Conservation (phyloP, 1,140 invertebrate species). For the Neodiprion pinetum region DNA sequence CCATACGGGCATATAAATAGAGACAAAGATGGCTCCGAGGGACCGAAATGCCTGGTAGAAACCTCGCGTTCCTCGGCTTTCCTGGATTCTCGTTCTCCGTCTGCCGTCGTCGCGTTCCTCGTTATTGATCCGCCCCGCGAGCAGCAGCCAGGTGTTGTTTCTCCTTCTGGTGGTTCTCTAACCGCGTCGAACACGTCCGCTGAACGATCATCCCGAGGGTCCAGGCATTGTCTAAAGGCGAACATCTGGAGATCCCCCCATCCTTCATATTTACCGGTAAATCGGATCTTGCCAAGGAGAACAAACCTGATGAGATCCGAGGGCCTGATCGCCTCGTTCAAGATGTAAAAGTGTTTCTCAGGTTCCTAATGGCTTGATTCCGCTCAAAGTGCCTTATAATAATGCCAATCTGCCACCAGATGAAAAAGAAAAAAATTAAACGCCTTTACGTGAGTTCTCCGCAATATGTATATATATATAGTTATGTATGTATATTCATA, state of each 20-base stretch:
- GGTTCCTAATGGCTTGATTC: background rate
- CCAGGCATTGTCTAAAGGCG: too few relatives aligned
- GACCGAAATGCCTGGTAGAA: slow-evolving; percentile 1
- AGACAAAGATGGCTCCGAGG: slow-evolving; percentile 1
- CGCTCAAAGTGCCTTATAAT: too few relatives aligned
- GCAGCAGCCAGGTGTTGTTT: background rate
- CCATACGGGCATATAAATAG: background rate
- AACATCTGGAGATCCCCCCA: too few relatives aligned
- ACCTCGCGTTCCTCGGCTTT: background rate
- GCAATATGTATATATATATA: too few relatives aligned
- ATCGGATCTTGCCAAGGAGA: too few relatives aligned
- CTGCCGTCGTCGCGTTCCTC: background rate
- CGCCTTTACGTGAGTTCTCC: too few relatives aligned
- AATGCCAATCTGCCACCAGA: too few relatives aligned
- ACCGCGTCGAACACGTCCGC: background rate
- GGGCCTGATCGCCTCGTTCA: background rate
- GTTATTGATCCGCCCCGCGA: slow-evolving; percentile 3
- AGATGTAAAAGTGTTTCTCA: background rate
- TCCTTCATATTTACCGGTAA: too few relatives aligned
- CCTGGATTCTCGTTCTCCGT: background rate
- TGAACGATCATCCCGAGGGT: background rate
- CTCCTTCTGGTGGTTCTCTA: background rate
- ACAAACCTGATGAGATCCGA: too few relatives aligned
- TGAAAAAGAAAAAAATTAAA: too few relatives aligned
- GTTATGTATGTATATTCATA: too few relatives aligned